A percentile compares a stretch with the other conserved stretches of the same genome.
Evolutionary conservation across 1,140 invertebrate genomes (phyloP).

Genomic region (Bicyclus anynana): DNA sequence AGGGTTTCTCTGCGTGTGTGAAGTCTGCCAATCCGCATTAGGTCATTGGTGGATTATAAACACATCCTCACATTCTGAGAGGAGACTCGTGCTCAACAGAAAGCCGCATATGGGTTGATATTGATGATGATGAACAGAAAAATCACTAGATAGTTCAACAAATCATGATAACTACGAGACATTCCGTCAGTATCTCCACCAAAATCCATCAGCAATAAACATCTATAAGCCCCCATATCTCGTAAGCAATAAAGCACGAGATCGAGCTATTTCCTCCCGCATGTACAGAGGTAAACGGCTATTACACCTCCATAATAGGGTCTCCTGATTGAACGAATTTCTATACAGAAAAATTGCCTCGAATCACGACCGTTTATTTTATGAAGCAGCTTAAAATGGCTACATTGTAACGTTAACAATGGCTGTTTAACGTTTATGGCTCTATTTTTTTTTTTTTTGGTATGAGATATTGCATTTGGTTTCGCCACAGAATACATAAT

Average conservation of each 20-base stretch:
- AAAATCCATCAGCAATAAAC: too few relatives aligned
- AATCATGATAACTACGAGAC: background rate
- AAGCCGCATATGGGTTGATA: too few relatives aligned
- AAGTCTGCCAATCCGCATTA: too few relatives aligned
- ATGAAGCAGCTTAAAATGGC: background rate
- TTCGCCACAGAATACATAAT: too few relatives aligned
- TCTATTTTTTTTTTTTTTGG: background rate
- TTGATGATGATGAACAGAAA: too few relatives aligned
- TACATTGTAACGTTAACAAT: background rate
- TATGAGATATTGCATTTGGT: background rate
- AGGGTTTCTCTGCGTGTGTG: too few relatives aligned
- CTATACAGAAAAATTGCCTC: constrained; percentile 16
- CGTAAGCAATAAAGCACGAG: constrained; percentile 25
- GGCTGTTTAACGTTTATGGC: background rate
- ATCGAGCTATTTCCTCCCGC: constrained; percentile 25
- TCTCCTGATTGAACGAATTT: constrained; percentile 5
- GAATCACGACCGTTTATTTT: too few relatives aligned
- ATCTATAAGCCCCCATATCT: constrained; percentile 22
- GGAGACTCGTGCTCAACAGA: too few relatives aligned
- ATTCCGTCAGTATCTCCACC: background rate
- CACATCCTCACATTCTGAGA: too few relatives aligned
- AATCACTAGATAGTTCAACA: too few relatives aligned
- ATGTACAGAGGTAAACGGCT: constrained; percentile 17
- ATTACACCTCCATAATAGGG: constrained; percentile 23
- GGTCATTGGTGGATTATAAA: too few relatives aligned